phyloP scores from a whole-genome alignment of 2,797 vertebrate species.

The Sebastes hopkinsi region DNA sequence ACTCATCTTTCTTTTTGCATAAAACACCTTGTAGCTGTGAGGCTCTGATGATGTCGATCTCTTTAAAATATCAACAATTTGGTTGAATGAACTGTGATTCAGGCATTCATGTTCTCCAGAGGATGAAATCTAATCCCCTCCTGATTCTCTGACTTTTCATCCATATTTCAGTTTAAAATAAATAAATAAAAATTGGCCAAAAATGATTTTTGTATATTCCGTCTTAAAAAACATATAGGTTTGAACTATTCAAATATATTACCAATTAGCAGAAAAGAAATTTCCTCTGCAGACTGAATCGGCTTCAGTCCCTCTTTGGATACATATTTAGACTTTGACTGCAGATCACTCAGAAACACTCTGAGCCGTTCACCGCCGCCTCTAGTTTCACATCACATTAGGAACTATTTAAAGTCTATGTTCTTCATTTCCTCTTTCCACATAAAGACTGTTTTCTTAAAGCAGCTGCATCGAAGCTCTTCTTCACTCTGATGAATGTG shows the following conservation, averaged over 20 bases:
- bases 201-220: fast-evolving
- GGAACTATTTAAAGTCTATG: background rate
- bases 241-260: too few relatives aligned
- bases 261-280: background rate
- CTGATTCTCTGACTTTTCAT: background rate
- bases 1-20: background rate
- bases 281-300: background rate
- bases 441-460: background rate
- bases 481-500: background rate
- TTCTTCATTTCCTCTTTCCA: constrained; percentile 9
- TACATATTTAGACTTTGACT: constrained; percentile 30
- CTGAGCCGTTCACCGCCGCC: background rate
- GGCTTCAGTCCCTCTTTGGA: constrained; percentile 10
- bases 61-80: too few relatives aligned
- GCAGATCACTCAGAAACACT: background rate
- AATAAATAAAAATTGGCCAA: background rate
- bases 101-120: background rate
- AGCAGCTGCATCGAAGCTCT: background rate
- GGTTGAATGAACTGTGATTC: background rate
- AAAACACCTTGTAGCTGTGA: background rate
- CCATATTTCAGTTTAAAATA: background rate
- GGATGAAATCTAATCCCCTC: background rate
- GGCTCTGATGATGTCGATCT: background rate
- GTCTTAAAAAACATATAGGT: background rate
- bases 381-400: background rate